Evolutionary conservation across 2,113 vertebrate genomes (phyloP), one percentile per base, ranked within the genome.

Genomic region (Hydropotes inermis): DNA sequence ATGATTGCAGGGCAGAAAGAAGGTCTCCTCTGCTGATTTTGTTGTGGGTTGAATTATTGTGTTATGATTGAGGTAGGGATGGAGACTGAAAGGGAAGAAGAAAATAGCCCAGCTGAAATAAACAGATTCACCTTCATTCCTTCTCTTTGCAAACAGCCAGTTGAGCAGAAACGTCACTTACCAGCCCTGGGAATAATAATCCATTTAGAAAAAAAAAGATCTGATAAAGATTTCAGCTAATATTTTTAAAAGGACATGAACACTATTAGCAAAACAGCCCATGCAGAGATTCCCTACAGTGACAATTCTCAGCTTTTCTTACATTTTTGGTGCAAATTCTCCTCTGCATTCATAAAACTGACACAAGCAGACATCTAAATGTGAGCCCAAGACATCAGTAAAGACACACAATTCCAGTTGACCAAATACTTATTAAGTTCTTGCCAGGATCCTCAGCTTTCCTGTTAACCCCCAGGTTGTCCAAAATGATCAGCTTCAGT

Each of bases 1-100:
- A 99, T 99, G 99, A 99, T 99, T 98, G 98, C 98, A 97, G 98
- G 97, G 98, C 98, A 98, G 97, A 97, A 98, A 98, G 98, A 98
- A 98, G 98, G 98, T 99, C 99, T 98, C 97, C 96, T 99, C 98
- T 98, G 97, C 98, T 98, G 98, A 99, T 98, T 99, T 98, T 98
- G 98, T 98, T 98, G 98, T 93, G 98, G 98, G 98, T 98, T 97
- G 95, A 98, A 98, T 98, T 97, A 98, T 98, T 97, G 98, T 98
- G 98, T 98, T 98, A 98, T 98, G 98, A 98, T 76, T 96, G 97
- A 98, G 98, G 98, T 98, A 91, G 67, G 30, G 96, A 82, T 36
- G 57, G 92, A 54, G 95, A 91, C 23, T 88, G 83, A 95, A 94
- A 85, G 64, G 61, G 67, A 96, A 47, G 79, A 36, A 57, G 45